phyloP scores from a whole-genome alignment of 2,797 vertebrate species.

The Sebastes taczanowskii region DNA sequence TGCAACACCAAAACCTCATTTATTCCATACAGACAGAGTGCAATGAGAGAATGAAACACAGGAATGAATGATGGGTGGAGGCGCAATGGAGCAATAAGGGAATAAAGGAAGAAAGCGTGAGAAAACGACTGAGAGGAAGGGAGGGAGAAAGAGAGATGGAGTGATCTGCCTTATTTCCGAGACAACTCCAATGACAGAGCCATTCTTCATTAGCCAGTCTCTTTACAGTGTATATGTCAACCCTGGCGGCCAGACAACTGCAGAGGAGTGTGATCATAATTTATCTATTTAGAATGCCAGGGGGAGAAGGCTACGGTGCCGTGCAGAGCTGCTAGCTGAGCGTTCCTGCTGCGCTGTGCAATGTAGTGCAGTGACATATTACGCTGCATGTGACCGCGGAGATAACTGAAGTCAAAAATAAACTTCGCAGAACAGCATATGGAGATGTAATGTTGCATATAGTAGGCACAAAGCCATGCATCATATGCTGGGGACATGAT shows the following conservation, averaged over 20 bases:
- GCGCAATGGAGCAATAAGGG: slow-evolving; percentile 57
- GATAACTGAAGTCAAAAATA: slow-evolving; percentile 57
- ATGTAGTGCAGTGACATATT: slow-evolving; percentile 58
- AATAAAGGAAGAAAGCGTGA: slow-evolving; percentile 49
- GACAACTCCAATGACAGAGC: slow-evolving; percentile 67
- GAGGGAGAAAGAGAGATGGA: slow-evolving; percentile 55
- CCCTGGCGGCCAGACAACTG: slow-evolving; percentile 68
- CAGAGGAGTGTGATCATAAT: slow-evolving; percentile 71
- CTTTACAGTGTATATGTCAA: slow-evolving; percentile 76
- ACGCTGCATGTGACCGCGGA: slow-evolving; percentile 41
- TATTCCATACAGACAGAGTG: slow-evolving; percentile 60
- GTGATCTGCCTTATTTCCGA: slow-evolving; percentile 68
- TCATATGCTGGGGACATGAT: slow-evolving; percentile 27
- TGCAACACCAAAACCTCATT: slow-evolving; percentile 63
- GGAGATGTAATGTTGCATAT: slow-evolving; percentile 56
- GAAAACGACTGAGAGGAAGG: slow-evolving; percentile 28
- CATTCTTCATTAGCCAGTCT: slow-evolving; percentile 76
- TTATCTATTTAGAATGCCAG: slow-evolving; percentile 74
- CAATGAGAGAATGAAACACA: slow-evolving; percentile 52
- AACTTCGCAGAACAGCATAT: slow-evolving; percentile 48
- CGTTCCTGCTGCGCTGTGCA: slow-evolving; percentile 52
- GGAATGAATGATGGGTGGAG: slow-evolving; percentile 65
- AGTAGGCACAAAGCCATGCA: slow-evolving; percentile 18
- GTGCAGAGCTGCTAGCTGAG: slow-evolving; percentile 57
- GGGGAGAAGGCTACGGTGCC: slow-evolving; percentile 35